A percentile compares a stretch with the other conserved stretches of the same genome.
Evolutionary conservation across 2,113 vertebrate genomes (phyloP).

Genomic region (Nipponia nippon): DNA sequence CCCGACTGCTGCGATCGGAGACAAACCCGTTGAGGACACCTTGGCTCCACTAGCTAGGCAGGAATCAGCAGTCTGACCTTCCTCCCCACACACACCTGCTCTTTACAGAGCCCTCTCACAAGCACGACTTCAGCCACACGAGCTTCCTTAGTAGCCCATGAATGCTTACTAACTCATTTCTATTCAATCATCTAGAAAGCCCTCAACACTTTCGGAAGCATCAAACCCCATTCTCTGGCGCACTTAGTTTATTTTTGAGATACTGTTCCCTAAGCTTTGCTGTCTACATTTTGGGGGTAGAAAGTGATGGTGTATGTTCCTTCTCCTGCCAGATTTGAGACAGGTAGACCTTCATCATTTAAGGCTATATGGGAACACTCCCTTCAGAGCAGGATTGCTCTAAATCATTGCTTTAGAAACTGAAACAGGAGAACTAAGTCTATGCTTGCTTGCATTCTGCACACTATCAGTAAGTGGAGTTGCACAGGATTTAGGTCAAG

Average conservation of each 20-base stretch:
- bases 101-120: neutral
- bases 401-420: neutral
- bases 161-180: neutral
- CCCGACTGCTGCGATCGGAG: accelerated
- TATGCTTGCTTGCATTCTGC: neutral
- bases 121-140: accelerated
- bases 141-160: neutral
- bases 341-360: neutral
- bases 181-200: neutral
- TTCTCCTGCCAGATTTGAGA: neutral
- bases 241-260: neutral
- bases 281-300: neutral
- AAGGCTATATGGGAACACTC: neutral
- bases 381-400: neutral
- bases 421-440: neutral
- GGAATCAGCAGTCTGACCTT: neutral
- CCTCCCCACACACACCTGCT: neutral
- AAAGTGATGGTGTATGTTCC: neutral
- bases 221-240: neutral
- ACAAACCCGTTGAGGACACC: neutral
- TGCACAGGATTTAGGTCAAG: neutral
- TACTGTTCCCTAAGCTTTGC: neutral
- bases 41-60: neutral
- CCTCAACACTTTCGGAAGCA: neutral
- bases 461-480: neutral